Evolutionary conservation across 2,113 vertebrate species (phyloP).

Genomic region (Syngnathus scovelli): DNA sequence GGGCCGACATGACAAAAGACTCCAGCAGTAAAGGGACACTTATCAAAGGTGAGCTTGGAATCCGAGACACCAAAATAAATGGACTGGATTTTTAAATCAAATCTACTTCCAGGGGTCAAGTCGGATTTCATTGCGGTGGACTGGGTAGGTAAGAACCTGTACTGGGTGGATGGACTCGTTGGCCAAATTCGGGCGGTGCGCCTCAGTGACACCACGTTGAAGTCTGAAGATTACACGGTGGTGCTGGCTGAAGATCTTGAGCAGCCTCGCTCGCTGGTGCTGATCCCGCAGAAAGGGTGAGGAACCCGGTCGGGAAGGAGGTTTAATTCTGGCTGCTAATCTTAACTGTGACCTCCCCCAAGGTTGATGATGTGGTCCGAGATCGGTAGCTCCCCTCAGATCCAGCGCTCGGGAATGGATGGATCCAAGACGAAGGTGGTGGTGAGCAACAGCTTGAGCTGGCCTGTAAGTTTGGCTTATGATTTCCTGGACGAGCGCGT

Average conservation of each 20-base stretch:
- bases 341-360: background rate
- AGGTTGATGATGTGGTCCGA: constrained; percentile 92
- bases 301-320: background rate
- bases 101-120: constrained; percentile 74
- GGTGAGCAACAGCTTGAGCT: constrained; percentile 70
- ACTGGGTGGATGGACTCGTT: constrained; percentile 83
- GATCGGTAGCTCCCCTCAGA: constrained; percentile 75
- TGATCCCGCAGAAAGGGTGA: constrained; percentile 81
- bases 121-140: constrained; percentile 83
- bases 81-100: background rate
- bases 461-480: constrained; percentile 80
- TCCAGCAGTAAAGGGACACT: constrained; percentile 71
- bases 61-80: background rate
- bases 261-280: constrained; percentile 77
- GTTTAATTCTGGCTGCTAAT: background rate
- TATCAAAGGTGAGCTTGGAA: constrained; percentile 76
- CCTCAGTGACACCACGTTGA: constrained; percentile 61
- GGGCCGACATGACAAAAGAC: constrained; percentile 63
- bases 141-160: constrained; percentile 87
- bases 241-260: constrained; percentile 78
- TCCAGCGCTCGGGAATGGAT: constrained; percentile 82
- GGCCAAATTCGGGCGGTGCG: constrained; percentile 79
- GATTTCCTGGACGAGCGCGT: constrained; percentile 76
- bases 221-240: constrained; percentile 69
- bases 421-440: constrained; percentile 73